Conservation (phyloP, 2,113 vertebrate species). For the Ceyx melanurus region DNA sequence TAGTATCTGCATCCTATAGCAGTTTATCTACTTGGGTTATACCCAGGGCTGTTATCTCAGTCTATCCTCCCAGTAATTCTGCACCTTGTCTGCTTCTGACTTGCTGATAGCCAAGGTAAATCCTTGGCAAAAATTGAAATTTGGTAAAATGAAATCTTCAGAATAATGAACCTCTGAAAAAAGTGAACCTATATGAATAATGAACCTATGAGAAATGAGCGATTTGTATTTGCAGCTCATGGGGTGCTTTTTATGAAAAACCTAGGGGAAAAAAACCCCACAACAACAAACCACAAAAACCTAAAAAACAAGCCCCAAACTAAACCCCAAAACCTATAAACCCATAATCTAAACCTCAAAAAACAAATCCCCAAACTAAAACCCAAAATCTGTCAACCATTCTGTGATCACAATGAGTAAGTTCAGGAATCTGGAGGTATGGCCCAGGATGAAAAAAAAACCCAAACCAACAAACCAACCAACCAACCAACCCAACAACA, state of each 20-base stretch:
- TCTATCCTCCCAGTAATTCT: background rate
- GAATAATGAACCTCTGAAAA: background rate
- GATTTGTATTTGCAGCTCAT: background rate
- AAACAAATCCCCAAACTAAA: background rate
- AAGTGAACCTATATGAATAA: background rate
- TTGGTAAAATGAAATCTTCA: background rate
- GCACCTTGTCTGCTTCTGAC: background rate
- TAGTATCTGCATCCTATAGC: background rate
- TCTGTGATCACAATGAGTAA: background rate
- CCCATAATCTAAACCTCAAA: background rate
- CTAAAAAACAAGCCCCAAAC: background rate
- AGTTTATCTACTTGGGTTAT: background rate
- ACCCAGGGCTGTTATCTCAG: background rate
- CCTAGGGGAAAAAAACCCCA: background rate
- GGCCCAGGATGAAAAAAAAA: background rate
- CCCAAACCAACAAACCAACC: too few relatives aligned
- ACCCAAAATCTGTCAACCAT: background rate
- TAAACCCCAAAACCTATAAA: background rate
- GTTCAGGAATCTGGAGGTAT: background rate
- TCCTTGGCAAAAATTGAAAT: background rate
- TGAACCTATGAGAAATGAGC: background rate
- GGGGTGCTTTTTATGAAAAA: background rate
- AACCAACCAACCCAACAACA: too few relatives aligned
- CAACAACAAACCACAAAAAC: background rate
- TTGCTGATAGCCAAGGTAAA: background rate